A percentile compares a stretch with the other conserved stretches of the same genome.
Conservation (phyloP, 2,888 invertebrate genomes). For the Drosophila hawaiiensis region DNA sequence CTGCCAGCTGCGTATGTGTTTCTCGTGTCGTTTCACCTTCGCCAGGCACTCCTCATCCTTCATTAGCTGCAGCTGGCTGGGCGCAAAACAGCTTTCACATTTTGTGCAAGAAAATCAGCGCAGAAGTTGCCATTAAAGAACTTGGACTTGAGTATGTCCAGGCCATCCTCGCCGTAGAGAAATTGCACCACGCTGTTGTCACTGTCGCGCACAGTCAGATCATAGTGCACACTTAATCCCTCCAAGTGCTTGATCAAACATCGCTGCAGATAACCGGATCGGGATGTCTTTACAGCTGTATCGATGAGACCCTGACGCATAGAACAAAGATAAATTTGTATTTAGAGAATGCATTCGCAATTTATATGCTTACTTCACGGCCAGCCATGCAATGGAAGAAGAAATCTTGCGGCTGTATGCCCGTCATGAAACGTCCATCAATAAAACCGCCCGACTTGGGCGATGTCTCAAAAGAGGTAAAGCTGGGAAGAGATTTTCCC, state of each 20-base stretch:
- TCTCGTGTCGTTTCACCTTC: slow-evolving; percentile 87
- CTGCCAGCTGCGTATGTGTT: slow-evolving; percentile 88
- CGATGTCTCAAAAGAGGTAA: slow-evolving; percentile 93
- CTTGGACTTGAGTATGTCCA: slow-evolving; percentile 94
- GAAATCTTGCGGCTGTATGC: slow-evolving; percentile 99
- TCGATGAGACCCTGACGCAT: slow-evolving; percentile 94
- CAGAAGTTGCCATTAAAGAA: slow-evolving; percentile 90
- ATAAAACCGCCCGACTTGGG: slow-evolving; percentile 98
- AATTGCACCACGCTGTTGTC: slow-evolving; percentile 97
- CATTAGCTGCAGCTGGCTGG: slow-evolving; percentile 87
- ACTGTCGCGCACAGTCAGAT: slow-evolving; percentile 97
- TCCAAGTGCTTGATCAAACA: slow-evolving; percentile 99
- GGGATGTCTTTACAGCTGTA: slow-evolving; percentile 99
- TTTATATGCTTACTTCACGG: slow-evolving; percentile 90
- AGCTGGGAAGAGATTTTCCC: slow-evolving; percentile 94
- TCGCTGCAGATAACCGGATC: slow-evolving; percentile 98
- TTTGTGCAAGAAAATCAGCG: slow-evolving; percentile 93
- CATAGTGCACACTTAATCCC: slow-evolving; percentile 96
- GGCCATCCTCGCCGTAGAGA: slow-evolving; percentile 96
- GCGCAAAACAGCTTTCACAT: slow-evolving; percentile 89
- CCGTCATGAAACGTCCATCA: slow-evolving; percentile 98
- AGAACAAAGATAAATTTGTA: background rate
- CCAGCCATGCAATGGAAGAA: slow-evolving; percentile 99
- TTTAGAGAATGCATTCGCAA: background rate
- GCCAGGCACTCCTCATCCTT: slow-evolving; percentile 87